These are phyloP conservation scores for Ammospiza nelsoni DNA, from an alignment of 2,113 vertebrate species.

Conservation along the genomic window DNA sequence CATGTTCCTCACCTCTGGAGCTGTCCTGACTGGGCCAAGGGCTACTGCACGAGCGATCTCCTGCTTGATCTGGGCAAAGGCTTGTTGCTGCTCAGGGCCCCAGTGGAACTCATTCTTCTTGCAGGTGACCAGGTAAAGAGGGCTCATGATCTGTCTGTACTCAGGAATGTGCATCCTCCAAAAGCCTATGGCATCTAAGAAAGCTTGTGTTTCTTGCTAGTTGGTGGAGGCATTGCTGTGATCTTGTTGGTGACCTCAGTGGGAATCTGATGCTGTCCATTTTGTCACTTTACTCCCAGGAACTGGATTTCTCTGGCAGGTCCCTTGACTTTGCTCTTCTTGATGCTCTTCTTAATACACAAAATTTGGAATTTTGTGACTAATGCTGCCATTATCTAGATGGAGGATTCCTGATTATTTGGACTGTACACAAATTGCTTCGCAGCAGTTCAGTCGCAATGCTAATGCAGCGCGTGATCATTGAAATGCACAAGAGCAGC, in stretches of 20 bases:
- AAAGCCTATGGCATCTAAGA: background rate
- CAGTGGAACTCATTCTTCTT: background rate
- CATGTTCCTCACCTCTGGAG: background rate
- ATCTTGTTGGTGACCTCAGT: background rate
- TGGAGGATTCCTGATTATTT: slow-evolving; percentile 46
- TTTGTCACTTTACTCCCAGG: background rate
- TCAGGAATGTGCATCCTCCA: background rate
- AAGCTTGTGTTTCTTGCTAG: background rate
- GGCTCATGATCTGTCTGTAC: background rate
- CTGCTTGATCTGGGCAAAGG: background rate
- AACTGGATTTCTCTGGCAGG: background rate
- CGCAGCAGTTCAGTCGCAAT: background rate
- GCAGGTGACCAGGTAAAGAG: background rate
- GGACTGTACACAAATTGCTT: background rate
- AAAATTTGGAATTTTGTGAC: slow-evolving; percentile 16
- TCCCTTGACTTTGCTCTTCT: background rate
- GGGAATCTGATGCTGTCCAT: rapidly evolving
- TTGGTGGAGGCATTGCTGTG: rapidly evolving
- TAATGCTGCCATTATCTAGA: slow-evolving; percentile 47
- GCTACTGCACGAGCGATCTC: background rate
- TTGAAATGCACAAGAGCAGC: slow-evolving; percentile 3
- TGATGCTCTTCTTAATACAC: background rate
- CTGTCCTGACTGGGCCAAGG: background rate
- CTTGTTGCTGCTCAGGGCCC: background rate
- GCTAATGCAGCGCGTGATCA: slow-evolving; percentile 2